Base-by-base conservation (phyloP, 1,140 invertebrate species). In the Drosophila persimilis region DNA sequence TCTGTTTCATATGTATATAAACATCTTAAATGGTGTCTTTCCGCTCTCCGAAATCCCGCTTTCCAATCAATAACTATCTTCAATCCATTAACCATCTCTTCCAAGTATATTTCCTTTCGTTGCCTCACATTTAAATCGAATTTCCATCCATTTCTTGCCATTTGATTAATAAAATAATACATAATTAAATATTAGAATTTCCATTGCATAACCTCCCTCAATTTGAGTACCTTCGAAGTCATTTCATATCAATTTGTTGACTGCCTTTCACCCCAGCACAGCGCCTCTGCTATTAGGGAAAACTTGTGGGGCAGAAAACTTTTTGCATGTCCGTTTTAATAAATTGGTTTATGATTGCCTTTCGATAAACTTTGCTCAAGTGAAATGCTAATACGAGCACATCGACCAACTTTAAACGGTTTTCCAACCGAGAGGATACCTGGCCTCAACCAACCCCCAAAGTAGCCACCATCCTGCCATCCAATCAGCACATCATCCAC, bases 331-430 rank as follows among this genome's bases (percentile, higher is more conserved):
- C 69, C 77, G 78, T 73, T 81, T 77, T 69, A 69, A 62, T 73
- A 81, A 81, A 81, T 81, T 81, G 78, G 58, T 55, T 74, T 81
- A 77, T 77, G 78, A 81, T 80, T 81, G 78, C 58, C 64, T 69
- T 73, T 77, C 73, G 57, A 81, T 69, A 73, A 81, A 69, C 63
- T 81, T 77, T 80, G 46, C 77, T 39, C 45, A 64, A 72, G 66
- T 72, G 73, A 66, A 75, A 80, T 80, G 71, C 76, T 75, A 80
- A 79, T 72, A 75, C 54, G 20, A 55, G 26, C 53, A 58, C 65
- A 65, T 72, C 56, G 76, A 1, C 46, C 41, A 55, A 57, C 58
- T 55, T 76, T 84, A 84, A 84, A 67, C 66, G 65, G 24, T 70
- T 71, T 71, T 69, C 31, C 22, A 55, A n/a, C 22, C 58, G 45